Evolutionary conservation across 2,113 vertebrate species (phyloP).

Genomic region (Dipodomys stephensi): DNA sequence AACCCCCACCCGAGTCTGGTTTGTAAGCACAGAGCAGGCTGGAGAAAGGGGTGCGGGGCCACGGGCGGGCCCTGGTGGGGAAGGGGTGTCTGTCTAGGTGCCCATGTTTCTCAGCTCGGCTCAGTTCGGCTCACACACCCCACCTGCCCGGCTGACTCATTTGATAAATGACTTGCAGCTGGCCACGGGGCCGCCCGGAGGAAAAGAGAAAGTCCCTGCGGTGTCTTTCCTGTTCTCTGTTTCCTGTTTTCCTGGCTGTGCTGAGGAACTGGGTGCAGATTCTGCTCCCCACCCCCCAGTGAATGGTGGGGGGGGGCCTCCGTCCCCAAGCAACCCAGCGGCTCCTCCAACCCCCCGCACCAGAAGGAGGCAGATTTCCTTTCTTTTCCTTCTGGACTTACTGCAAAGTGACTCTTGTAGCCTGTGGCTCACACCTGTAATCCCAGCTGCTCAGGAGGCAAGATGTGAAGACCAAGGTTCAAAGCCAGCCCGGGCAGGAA

Average conservation of each 20-base stretch:
- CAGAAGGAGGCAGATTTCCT: not conserved
- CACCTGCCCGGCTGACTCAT: not conserved
- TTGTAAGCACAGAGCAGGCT: not conserved
- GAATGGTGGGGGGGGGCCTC: not conserved
- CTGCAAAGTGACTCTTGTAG: not conserved
- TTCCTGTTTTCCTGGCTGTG: not conserved
- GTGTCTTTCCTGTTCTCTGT: not conserved
- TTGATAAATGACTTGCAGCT: slow-evolving; percentile 10
- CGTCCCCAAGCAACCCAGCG: no score
- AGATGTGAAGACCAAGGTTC: no score
- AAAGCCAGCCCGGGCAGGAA: no score
- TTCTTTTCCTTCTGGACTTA: not conserved
- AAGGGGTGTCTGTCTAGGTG: accelerated
- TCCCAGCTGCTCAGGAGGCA: no score
- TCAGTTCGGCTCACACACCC: not conserved
- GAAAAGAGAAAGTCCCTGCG: slow-evolving; percentile 35
- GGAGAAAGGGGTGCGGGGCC: not conserved
- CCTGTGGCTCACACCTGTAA: no score
- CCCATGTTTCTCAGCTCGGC: not conserved
- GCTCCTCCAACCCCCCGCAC: no score
- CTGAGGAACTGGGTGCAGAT: slow-evolving; percentile 55
- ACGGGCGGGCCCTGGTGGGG: accelerated
- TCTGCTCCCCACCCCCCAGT: not conserved
- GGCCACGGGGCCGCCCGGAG: not conserved
- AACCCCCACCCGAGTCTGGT: not conserved